These are phyloP conservation scores for Clamator glandarius DNA, from an alignment of 2,797 vertebrate species.

Conservation along the genomic window DNA sequence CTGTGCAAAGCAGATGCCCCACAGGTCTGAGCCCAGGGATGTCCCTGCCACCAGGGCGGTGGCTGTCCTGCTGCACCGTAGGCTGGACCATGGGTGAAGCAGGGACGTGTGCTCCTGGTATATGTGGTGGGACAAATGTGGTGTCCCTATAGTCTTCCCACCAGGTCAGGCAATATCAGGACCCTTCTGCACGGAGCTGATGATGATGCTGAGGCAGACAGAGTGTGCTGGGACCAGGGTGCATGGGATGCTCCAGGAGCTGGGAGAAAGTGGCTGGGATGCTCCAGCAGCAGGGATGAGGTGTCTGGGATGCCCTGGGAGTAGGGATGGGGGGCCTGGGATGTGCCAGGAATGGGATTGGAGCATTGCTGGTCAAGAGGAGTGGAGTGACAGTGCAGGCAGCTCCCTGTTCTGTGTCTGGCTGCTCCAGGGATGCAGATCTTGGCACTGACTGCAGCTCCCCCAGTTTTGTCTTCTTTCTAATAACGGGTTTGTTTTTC, in stretches of 20 bases:
- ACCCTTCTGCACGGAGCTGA: too few relatives aligned
- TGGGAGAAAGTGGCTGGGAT: too few relatives aligned
- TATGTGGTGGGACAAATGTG: neutral
- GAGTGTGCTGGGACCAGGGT: neutral
- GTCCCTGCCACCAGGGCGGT: neutral
- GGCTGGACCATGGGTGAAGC: neutral
- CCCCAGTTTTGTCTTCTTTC: neutral
- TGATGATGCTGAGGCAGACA: neutral
- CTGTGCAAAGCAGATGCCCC: neutral
- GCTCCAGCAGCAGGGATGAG: too few relatives aligned
- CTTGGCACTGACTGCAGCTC: neutral
- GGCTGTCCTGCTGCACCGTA: neutral
- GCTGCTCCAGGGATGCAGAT: neutral
- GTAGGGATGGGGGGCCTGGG: neutral
- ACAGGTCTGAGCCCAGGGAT: neutral
- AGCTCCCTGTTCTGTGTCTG: neutral
- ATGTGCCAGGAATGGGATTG: rapidly evolving
- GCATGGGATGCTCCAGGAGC: too few relatives aligned
- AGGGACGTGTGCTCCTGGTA: too few relatives aligned
- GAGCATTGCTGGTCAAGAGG: neutral
- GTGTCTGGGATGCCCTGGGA: neutral
- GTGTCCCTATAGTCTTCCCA: neutral
- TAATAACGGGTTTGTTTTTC: neutral
- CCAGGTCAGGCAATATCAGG: rapidly evolving
- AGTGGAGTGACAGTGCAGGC: neutral